Conservation (phyloP, 1,140 invertebrate species). For the Elymnias hypermnestra region DNA sequence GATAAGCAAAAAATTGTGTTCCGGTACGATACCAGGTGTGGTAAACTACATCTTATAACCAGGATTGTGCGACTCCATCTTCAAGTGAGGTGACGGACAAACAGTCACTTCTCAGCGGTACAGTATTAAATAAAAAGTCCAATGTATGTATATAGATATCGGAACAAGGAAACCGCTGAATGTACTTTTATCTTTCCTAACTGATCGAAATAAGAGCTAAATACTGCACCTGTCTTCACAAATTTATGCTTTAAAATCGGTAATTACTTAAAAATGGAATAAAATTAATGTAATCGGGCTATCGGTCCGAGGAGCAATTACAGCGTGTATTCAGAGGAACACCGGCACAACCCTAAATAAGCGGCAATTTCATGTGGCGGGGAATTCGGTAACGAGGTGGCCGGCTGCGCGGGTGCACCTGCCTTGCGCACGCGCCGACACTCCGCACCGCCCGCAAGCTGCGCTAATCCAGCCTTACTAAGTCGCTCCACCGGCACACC, state of each 20-base stretch:
- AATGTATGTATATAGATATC: no score
- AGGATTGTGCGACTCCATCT: no score
- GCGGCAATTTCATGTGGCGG: constrained; percentile 47
- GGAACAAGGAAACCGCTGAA: constrained; percentile 7
- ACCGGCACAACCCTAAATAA: constrained; percentile 38
- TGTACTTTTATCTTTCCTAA: constrained; percentile 12
- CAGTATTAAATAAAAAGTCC: neutral
- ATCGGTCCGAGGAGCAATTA: constrained; percentile 27
- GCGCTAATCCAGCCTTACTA: constrained; percentile 16
- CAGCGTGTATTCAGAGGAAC: constrained; percentile 26
- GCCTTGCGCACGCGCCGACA: constrained; percentile 44
- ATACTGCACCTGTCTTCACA: constrained; percentile 24
- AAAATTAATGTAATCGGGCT: constrained; percentile 30
- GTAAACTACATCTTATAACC: no score
- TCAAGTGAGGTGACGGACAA: no score
- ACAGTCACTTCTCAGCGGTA: no score
- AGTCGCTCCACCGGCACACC: constrained; percentile 12
- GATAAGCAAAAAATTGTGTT: no score
- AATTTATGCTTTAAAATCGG: constrained; percentile 27
- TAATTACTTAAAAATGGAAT: constrained; percentile 30
- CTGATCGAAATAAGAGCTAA: constrained; percentile 12
- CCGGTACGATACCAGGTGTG: no score
- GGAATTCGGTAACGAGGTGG: constrained; percentile 49
- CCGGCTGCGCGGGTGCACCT: constrained; percentile 60
- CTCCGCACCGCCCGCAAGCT: constrained; percentile 19